Evolutionary conservation across 2,113 vertebrate genomes (phyloP), one percentile per base, ranked within the genome.

Genomic region (Malaclemys terrapin): DNA sequence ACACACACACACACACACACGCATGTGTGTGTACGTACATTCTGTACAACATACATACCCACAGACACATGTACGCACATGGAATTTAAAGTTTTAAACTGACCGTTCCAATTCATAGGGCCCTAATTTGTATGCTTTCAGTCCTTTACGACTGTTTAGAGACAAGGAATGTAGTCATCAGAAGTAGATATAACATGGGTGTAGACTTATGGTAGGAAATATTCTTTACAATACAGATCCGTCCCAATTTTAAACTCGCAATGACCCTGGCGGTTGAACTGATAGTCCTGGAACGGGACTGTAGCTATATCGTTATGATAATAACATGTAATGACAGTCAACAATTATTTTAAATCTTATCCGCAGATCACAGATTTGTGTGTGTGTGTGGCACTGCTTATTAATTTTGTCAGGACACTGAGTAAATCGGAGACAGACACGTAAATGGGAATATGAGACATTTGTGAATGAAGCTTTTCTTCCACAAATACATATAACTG

Each of bases 191-290:
- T 84, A 86, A 82, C 38, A 82, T 5, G 31, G 69, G 47, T 42
- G 29, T 5, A 89, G 27, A 27, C 80, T 93, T 87, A 85, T 87
- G 45, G 80, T 88, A 85, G 93, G 78, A 88, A 31, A 35, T 91
- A 20, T 94, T 84, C 82, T 89, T 94, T 91, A 54, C 35, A 76
- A 53, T 54, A 11, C 12, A 35, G 35, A 4, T 10, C 11, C 20
- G 17, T 78, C 53, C 49, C 53, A 5, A 5, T 57, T 53, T 42
- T 69, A 13, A 47, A 53, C 8, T 69, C 6, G 50, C n/a, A 19
- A 20, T 53, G 57, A 93, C 69, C 42, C 1, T 75, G 82, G 56
- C 17, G 13, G 27, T 6, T 19, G 2, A 16, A 50, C 6, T 9
- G 53, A 86, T 88, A 90, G 35, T 94, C 25, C n/a, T 89, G 79